Base-by-base conservation (phyloP, 2,113 vertebrate species). In the Cebidichthys violaceus region DNA sequence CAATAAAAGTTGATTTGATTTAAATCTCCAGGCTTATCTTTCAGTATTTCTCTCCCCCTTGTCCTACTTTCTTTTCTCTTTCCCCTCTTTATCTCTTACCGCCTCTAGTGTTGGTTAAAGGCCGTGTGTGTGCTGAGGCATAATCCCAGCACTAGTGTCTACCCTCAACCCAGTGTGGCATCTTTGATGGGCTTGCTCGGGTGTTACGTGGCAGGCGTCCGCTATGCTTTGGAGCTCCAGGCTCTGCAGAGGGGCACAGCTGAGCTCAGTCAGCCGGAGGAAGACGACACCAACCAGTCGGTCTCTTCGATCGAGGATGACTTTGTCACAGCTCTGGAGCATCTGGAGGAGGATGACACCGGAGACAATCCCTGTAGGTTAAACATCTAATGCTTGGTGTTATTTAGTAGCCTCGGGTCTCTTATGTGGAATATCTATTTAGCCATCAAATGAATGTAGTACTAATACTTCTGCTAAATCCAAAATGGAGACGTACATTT, bases 301-400 rank as follows among this genome's bases (percentile, higher is more conserved):
- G 97, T 99, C 61, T 99, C 98, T 41, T 99, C 98, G 41, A 99
- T 99, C 33, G 98, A 99, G 77, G 98, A 99, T 82, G 98, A 99
- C 94, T 99, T 99, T 93, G 97, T 99, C 82, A 99, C 98, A 31
- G 98, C 98, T 41, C 96, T 99, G 1, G 98, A 99, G 88, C 97
- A 99, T 85, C 95, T 99, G 57, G 98, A 99, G 89, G 97, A 99
- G 81, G 98, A 99, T 1, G 96, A 98, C 24, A 84, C 93, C 35
- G 92, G 92, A 92, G 91, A 90, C 75, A 85, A 41, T 84, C 57
- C 88, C 69, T 93, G 96, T 97, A 93, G 77, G 94, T 95, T 85
- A 10, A 60, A 85, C 62, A 29, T n/a, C 2, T 62, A 60, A 66
- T 33, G 20, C 20, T 57, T 24, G n/a, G 33, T 27, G 55, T 35